Base-by-base conservation (phyloP, 2,888 invertebrate genomes). In the Cacoxenus indagator region DNA sequence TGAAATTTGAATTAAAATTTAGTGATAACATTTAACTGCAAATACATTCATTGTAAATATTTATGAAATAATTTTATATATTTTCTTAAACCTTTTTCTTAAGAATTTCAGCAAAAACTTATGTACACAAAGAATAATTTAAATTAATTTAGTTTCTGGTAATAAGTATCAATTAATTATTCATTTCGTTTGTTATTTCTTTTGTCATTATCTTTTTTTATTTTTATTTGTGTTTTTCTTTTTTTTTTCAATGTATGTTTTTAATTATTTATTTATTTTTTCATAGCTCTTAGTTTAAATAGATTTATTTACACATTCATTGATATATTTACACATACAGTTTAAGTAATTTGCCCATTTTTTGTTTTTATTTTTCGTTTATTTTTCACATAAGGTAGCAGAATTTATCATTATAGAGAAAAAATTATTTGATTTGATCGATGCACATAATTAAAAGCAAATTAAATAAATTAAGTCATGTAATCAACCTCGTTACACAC, bases 321-420 rank as follows among this genome's bases (percentile, higher is more conserved):
- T 46, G 48, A 71, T 74, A 54, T 69, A 62, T 65, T 43, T 26
- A 69, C 70, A 66, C 17, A 51, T 29, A 4, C n/a, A 62, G 19
- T 59, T 31, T 19, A 31, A n/a, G 17, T 37, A 31, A 19, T 29
- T 59, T 59, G 31, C 19, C 6, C 8, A 55, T 55, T 27, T 57
- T 57, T 26, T 31, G 9, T 0, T 27, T 27, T 26, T 55, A 26
- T 55, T n/a, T n/a, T 55, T 24, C 9, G 14, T 26, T 48, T 61
- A 17, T 45, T 62, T 62, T 59, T 27, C 31, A 31, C 27, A 55
- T 55, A 27, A 55, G 24, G 55, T 26, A 55, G 27, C 24, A 55
- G 22, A 51, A 51, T 51, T 51, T 17, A 19, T 61, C 22, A 8
- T 37, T 3, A 61, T 43, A 62, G 45, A 24, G 11, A 31, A 9